Evolutionary conservation across 2,797 vertebrate genomes (phyloP), one percentile per base, ranked within the genome.

Genomic region (Cyclopterus lumpus): DNA sequence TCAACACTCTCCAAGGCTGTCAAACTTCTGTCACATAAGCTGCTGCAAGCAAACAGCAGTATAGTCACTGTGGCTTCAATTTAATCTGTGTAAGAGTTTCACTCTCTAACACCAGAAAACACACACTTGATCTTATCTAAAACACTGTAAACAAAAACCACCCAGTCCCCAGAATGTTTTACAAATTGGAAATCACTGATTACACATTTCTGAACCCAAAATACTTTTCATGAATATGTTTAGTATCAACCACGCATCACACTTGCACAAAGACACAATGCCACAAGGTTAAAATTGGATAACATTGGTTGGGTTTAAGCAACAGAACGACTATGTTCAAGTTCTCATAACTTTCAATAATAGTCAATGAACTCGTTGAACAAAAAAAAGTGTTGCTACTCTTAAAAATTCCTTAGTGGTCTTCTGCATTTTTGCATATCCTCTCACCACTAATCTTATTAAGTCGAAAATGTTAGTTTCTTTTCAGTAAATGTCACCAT

Each of bases 1-100:
- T 16, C 10, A 6, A 57, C 6, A 9, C 8, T 30, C 16, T 28
- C 8, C 4, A 26, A 67, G 30, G 20, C 32, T 15, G 10, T 65
- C 60, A 55, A 36, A 61, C 69, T 28, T 28, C 61, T 51, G 28
- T 40, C 32, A 57, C 16, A 70, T 69, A 61, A 53, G 44, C 10
- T 48, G 67, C 57, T 67, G 55, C 22, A 42, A 60, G 20, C 11
- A 49, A 26, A 46, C 15, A 48, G n/a, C 69, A 58, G 55, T 2
- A 14, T 5, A 22, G n/a, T 36, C 22, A 15, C 30, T 22, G 36
- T 40, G 65, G 18, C 67, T 42, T 58, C 8, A 4, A 12, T 26
- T 12, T 14, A 55, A 40, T 2, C 30, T 16, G 2, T 48, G 40
- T 24, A 9, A 53, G 38, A 38, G 22, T 68, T 59, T n/a, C 18